A percentile compares a stretch with the other conserved stretches of the same genome.
Evolutionary conservation across 2,888 invertebrate genomes (phyloP).

Genomic region (Drosophila mimetica): DNA sequence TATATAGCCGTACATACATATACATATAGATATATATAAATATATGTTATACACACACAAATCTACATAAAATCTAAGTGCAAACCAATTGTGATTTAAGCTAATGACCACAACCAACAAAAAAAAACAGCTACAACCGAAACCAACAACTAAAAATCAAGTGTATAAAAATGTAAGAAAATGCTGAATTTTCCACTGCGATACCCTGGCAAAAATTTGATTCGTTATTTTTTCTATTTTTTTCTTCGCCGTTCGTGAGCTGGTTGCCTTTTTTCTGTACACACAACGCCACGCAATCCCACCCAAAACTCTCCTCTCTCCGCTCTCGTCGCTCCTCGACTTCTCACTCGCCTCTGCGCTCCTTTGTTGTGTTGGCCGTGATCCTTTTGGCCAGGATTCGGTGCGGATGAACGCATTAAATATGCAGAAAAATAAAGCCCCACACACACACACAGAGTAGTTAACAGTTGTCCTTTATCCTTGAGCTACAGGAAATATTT

Average conservation of each 20-base stretch:
- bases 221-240: conserved; percentile 24
- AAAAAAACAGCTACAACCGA: conserved; percentile 18
- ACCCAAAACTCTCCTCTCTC: conserved; percentile 37
- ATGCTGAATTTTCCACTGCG: conserved; percentile 30
- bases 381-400: conserved; percentile 41
- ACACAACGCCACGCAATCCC: conserved; percentile 69
- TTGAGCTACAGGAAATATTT: conserved; percentile 30
- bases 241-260: conserved; percentile 18
- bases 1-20: conserved; percentile 23
- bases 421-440: conserved; percentile 37
- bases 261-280: conserved; percentile 69
- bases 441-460: conserved; percentile 27
- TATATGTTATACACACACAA: conserved; percentile 54
- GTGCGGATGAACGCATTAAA: conserved; percentile 54
- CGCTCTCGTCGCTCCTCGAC: conserved; percentile 20
- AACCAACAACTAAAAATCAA: conserved; percentile 3
- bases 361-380: conserved; percentile 63
- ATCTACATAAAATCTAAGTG: conserved; percentile 57
- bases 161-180: conserved; percentile 44
- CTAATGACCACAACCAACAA: conserved; percentile 49
- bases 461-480: conserved; percentile 56
- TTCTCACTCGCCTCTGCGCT: conserved; percentile 18
- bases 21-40: conserved; percentile 25
- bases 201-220: conserved; percentile 34
- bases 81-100: conserved; percentile 72